Evolutionary conservation across 2,888 invertebrate genomes (phyloP), one percentile per base, ranked within the genome.

Genomic region (Agrotis clavis): DNA sequence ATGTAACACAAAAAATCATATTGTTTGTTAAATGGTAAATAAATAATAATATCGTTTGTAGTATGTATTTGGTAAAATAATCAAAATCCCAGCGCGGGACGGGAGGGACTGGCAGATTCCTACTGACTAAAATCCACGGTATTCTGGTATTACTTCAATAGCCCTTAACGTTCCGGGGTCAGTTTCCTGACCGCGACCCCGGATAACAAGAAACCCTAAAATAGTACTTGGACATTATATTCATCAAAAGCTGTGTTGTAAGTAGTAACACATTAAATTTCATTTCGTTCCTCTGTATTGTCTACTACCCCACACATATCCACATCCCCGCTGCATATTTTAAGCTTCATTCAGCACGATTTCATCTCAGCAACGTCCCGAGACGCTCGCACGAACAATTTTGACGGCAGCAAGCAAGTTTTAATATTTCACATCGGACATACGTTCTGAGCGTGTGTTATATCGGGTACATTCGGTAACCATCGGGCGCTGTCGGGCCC

Each of bases 341-440:
- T 13, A 66, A 41, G 21, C 30, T 66, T 69, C 47, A 21, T 67
- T 64, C 66, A 57, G 59, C 53, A 61, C 56, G 47, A 71, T 67
- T 77, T 72, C 54, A 81, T 79, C 48, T 68, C 41, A n/a, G 45
- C 13, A 56, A 18, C 47, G 18, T 64, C 64, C 71, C 80, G 54
- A 64, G 63, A 51, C 48, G 67, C 51, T 57, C 14, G 59, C 77
- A 50, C 59, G 77, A 68, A 77, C 66, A 73, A 61, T 25, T 81
- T 81, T 71, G 66, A 63, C 51, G 62, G 19, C 61, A 61, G 68
- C 56, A 73, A 53, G 63, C 56, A 73, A 67, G 63, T 66, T 83
- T 82, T 83, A 83, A 83, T 83, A 83, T 83, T 81, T 83, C 81
- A 83, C 59, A 73, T 81, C 71, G 81, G 75, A 68, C 77, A 66